Conservation (phyloP, 2,113 vertebrate species). For the Alaudala cheleensis region DNA sequence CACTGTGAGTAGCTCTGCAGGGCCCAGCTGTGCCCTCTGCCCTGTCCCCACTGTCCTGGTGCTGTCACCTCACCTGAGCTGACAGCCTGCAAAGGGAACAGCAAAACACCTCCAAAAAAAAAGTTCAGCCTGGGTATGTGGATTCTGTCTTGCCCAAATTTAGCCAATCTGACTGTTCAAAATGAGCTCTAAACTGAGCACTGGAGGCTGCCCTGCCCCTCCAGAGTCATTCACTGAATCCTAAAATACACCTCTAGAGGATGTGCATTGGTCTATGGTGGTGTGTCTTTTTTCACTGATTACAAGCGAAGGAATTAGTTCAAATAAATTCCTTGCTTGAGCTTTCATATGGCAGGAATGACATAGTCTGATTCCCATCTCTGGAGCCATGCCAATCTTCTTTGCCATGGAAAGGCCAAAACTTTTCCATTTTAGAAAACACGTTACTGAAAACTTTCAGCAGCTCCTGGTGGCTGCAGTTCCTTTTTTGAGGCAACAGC, state of each 20-base stretch:
- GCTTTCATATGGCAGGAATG: neutral
- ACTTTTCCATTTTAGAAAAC: neutral
- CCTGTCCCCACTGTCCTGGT: neutral
- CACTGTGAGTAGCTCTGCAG: slow-evolving; percentile 50
- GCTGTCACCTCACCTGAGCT: neutral
- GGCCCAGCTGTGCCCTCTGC: neutral
- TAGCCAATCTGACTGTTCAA: neutral
- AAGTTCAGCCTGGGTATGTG: neutral
- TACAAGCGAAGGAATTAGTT: neutral
- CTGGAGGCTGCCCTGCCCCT: neutral
- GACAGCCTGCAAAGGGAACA: neutral
- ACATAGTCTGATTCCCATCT: neutral
- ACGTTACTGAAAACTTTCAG: neutral
- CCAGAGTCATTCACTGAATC: neutral
- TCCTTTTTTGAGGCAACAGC: neutral
- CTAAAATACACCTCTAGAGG: neutral
- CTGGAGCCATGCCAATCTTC: neutral
- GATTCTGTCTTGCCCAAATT: neutral
- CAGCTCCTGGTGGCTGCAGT: neutral
- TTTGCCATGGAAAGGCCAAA: neutral
- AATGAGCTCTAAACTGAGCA: neutral
- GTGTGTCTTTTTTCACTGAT: neutral
- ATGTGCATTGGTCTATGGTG: neutral
- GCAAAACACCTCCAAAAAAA: neutral
- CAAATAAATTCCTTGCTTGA: neutral